A percentile compares a stretch with the other conserved stretches of the same genome.
Conservation (phyloP, 2,113 vertebrate genomes). For the Oryzias woworae region DNA sequence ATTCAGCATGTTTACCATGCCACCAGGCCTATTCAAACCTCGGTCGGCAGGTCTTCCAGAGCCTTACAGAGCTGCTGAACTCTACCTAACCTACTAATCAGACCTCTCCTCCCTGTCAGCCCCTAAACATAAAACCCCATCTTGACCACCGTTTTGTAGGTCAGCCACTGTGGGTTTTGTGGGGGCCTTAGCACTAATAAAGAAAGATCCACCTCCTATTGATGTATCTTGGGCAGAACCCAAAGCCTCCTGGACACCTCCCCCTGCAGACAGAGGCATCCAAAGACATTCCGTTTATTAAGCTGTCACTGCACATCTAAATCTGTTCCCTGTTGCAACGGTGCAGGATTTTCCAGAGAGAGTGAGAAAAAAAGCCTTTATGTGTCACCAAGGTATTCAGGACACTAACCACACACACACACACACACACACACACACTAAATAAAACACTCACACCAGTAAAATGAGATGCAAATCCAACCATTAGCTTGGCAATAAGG, state of each 20-base stretch:
- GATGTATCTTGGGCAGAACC: constrained; percentile 62
- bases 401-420: constrained; percentile 73
- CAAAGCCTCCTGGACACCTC: constrained; percentile 58
- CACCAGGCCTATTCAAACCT: constrained; percentile 67
- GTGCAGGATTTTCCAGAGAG: constrained; percentile 53
- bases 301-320: constrained; percentile 96
- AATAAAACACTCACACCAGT: constrained; percentile 63
- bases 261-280: constrained; percentile 70
- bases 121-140: constrained; percentile 72
- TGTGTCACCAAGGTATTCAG: constrained; percentile 87
- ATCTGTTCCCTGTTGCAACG: constrained; percentile 90
- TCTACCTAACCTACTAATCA: constrained; percentile 77
- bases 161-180: constrained; percentile 77
- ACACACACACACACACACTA: constrained; percentile 53
- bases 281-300: constrained; percentile 87
- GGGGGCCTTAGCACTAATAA: constrained; percentile 60
- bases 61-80: constrained; percentile 70
- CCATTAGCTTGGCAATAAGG: constrained; percentile 86
- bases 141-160: constrained; percentile 83
- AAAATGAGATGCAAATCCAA: constrained; percentile 96
- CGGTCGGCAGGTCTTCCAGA: constrained; percentile 65
- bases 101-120: constrained; percentile 78
- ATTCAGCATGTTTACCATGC: constrained; percentile 66
- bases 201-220: constrained; percentile 74
- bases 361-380: constrained; percentile 74